phyloP scores from a whole-genome alignment of 2,797 vertebrate species.

The Sitta carolinensis region DNA sequence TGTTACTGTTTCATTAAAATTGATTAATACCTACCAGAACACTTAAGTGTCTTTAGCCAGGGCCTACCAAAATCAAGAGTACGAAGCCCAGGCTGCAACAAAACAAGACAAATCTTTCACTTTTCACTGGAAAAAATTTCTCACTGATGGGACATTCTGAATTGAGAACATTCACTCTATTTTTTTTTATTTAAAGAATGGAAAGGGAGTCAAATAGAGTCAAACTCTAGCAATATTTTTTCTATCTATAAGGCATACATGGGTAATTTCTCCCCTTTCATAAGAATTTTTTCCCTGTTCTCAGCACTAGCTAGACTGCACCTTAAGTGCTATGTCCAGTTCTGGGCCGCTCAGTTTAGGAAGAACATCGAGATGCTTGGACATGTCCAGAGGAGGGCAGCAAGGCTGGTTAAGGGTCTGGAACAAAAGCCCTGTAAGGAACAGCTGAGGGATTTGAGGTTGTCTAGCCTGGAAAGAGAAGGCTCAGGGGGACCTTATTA shows the following conservation, averaged over 20 bases:
- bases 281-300: background rate
- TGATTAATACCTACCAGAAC: background rate
- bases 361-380: rapidly evolving
- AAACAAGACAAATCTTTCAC: background rate
- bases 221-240: background rate
- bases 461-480: background rate
- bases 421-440: background rate
- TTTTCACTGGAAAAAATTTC: background rate
- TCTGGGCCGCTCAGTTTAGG: background rate
- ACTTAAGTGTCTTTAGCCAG: background rate
- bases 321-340: background rate
- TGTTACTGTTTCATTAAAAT: background rate
- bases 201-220: background rate
- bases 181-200: background rate
- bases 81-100: background rate
- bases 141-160: background rate
- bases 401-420: background rate
- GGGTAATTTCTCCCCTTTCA: background rate
- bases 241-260: background rate
- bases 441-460: rapidly evolving
- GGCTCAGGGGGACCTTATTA: background rate
- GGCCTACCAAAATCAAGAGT: background rate
- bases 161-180: background rate
- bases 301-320: background rate
- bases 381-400: rapidly evolving